These are phyloP conservation scores for Ianthella basta DNA, from an alignment of 37 sponge, comb jelly and placozoan genomes.

Conservation along the genomic window DNA sequence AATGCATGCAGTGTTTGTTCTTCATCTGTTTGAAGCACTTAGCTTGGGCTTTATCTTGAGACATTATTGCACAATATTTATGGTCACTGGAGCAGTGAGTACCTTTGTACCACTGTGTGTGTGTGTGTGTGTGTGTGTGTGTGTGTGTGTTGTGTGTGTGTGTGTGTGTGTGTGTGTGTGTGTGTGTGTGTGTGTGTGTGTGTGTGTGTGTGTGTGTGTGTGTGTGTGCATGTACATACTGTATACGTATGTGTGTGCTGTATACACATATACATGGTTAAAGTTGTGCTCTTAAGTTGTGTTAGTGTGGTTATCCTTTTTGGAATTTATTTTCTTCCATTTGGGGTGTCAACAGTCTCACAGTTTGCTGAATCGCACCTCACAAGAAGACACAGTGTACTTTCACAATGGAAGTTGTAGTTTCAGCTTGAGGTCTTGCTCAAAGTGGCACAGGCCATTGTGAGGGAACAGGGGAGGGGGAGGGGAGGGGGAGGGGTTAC, in stretches of 20 bases:
- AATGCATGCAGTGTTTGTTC: slow-evolving; percentile 5
- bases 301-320: neutral
- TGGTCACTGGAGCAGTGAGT: no score
- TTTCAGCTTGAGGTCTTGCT: neutral
- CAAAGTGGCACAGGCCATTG: no score
- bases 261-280: neutral
- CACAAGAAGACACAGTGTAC: neutral
- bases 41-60: no score
- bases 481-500: no score
- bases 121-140: no score
- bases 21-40: no score
- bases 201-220: slow-evolving; percentile 36
- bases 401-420: neutral
- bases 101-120: no score
- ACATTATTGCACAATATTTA: no score
- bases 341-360: neutral
- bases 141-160: slow-evolving; percentile 6
- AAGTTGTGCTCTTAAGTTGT: neutral
- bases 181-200: slow-evolving; percentile 36
- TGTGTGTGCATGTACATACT: slow-evolving; percentile 13
- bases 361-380: neutral
- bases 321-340: neutral
- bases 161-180: slow-evolving; percentile 36
- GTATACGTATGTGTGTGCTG: neutral
- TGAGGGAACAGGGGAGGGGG: no score